These are phyloP conservation scores for Slavum lentiscoides DNA, from an alignment of 2,888 invertebrate species.

Conservation along the genomic window DNA sequence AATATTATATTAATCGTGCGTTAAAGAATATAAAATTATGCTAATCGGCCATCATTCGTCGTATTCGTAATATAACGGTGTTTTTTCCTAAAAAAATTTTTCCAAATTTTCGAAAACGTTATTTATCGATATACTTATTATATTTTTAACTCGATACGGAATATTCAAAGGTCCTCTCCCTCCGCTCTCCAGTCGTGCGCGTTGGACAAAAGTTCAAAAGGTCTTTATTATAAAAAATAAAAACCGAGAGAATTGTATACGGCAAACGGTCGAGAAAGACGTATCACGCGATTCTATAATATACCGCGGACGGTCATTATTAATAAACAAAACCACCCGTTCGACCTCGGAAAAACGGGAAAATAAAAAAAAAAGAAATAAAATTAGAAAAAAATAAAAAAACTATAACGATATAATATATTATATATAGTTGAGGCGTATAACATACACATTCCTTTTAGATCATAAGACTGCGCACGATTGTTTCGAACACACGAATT, in stretches of 20 bases:
- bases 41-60: background rate
- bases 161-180: too few relatives aligned
- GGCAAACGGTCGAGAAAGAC: background rate
- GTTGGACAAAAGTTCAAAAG: slow-evolving; percentile 1
- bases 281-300: slow-evolving; percentile 29
- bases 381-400: slow-evolving; percentile 1
- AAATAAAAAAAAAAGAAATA: slow-evolving; percentile 20
- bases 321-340: background rate
- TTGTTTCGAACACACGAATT: slow-evolving; percentile 10
- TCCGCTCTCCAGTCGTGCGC: too few relatives aligned
- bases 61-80: background rate
- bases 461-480: slow-evolving; percentile 28
- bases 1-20: too few relatives aligned
- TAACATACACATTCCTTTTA: slow-evolving; percentile 27
- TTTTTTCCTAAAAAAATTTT: too few relatives aligned
- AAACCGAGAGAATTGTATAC: slow-evolving; percentile 1
- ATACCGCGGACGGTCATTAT: background rate
- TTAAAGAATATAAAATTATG: background rate
- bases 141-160: too few relatives aligned
- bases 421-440: background rate
- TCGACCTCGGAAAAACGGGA: slow-evolving; percentile 7
- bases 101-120: background rate
- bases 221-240: slow-evolving; percentile 1
- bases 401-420: slow-evolving; percentile 22
- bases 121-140: too few relatives aligned